These are phyloP conservation scores for Gnathonemus echidnorhynchus DNA, from an alignment of 2,113 vertebrate genomes.

Conservation along the genomic window DNA sequence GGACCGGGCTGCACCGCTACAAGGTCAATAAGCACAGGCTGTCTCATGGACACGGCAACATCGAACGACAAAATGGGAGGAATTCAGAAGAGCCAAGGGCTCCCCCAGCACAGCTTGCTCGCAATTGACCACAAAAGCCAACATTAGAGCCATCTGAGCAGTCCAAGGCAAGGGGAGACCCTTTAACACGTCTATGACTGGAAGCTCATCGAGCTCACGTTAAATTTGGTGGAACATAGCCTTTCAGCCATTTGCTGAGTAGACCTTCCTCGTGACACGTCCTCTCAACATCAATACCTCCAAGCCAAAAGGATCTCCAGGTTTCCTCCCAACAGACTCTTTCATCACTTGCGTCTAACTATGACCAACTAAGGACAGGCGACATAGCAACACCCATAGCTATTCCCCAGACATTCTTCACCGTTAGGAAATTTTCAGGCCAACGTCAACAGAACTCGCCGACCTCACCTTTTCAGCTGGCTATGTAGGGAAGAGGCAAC, in stretches of 20 bases:
- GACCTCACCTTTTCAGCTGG: slow-evolving; percentile 79
- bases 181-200: background rate
- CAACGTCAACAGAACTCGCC: background rate
- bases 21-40: background rate
- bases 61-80: background rate
- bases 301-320: background rate
- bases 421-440: background rate
- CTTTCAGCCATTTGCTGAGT: background rate
- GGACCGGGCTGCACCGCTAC: background rate
- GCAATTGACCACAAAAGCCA: background rate
- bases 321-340: background rate
- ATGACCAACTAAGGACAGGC: background rate
- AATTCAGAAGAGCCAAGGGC: background rate
- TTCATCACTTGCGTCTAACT: background rate
- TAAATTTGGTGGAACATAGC: background rate
- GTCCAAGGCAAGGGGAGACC: background rate
- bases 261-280: background rate
- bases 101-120: background rate
- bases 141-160: background rate
- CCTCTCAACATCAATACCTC: background rate
- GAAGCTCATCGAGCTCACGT: background rate
- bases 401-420: background rate
- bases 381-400: background rate
- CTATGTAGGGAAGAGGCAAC: slow-evolving; percentile 71
- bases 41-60: background rate